A percentile compares a stretch with the other conserved stretches of the same genome.
phyloP scores from a whole-genome alignment of 2,113 vertebrate species.

The Mormoops blainvillei region DNA sequence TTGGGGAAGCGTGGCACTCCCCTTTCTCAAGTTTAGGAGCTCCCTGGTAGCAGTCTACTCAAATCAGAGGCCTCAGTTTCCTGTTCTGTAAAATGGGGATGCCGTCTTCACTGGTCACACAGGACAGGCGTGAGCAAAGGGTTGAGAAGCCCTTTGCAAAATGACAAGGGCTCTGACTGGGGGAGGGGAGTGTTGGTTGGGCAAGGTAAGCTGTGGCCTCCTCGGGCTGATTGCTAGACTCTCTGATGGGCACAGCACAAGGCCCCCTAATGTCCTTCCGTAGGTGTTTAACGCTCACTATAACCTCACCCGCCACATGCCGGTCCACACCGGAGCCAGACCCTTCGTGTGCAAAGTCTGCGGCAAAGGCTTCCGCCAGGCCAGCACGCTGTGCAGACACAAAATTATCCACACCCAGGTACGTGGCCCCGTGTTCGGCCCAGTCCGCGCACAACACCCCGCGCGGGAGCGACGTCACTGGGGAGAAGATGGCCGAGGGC shows the following conservation, averaged over 20 bases:
- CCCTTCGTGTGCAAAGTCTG: slow-evolving; percentile 99
- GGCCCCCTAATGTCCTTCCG: slow-evolving; percentile 39
- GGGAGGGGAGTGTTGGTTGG: not conserved
- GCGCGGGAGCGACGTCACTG: not conserved
- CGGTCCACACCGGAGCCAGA: slow-evolving; percentile 96
- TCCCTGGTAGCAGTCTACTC: not conserved
- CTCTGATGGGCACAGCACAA: not conserved
- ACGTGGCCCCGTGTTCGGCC: slow-evolving; percentile 60
- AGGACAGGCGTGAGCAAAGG: not conserved
- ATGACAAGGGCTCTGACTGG: not conserved
- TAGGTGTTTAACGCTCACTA: slow-evolving; percentile 99
- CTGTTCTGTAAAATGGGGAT: slow-evolving; percentile 56
- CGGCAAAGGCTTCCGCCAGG: slow-evolving; percentile 97
- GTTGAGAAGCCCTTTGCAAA: not conserved
- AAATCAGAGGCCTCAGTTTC: slow-evolving; percentile 41
- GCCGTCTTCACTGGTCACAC: not conserved
- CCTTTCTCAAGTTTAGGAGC: not conserved
- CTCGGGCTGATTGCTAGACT: not conserved
- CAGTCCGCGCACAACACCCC: not conserved
- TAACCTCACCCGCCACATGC: slow-evolving; percentile 98
- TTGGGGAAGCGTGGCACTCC: not conserved
- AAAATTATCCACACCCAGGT: slow-evolving; percentile 99
- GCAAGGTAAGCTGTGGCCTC: not conserved
- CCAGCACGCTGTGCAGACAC: slow-evolving; percentile 96
- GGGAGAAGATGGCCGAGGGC: not conserved